These are phyloP conservation scores for Arion vulgaris DNA, from an alignment of 1,140 invertebrate genomes.

Conservation along the genomic window DNA sequence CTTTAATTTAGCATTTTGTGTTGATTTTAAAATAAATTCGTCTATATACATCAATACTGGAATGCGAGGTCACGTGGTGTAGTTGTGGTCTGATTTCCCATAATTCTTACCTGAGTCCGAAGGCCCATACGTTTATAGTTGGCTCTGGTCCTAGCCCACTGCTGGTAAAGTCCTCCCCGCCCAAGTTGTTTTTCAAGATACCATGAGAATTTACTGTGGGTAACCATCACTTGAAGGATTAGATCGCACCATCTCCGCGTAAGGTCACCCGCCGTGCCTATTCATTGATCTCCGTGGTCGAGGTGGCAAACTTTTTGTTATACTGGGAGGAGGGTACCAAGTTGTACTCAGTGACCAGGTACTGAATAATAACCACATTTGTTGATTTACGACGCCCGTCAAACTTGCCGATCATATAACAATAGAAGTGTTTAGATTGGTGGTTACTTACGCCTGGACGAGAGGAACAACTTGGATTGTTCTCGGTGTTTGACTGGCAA, in stretches of 20 bases:
- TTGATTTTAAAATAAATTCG: too few species aligned
- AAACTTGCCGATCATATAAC: background rate
- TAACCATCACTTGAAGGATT: background rate
- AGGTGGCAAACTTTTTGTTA: background rate
- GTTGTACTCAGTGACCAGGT: background rate
- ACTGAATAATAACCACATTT: background rate
- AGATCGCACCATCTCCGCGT: background rate
- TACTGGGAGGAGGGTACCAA: background rate
- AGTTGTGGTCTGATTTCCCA: too few species aligned
- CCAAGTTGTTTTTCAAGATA: background rate
- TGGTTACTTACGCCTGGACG: background rate
- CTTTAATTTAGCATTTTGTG: too few species aligned
- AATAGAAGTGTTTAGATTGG: background rate
- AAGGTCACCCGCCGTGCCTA: background rate
- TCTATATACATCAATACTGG: too few species aligned
- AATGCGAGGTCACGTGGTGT: too few species aligned
- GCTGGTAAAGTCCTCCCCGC: background rate
- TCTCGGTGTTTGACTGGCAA: background rate
- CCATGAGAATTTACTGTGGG: background rate
- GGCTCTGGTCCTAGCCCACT: too few species aligned
- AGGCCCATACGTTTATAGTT: too few species aligned
- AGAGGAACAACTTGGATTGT: background rate
- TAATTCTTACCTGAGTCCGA: too few species aligned
- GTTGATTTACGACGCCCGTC: background rate
- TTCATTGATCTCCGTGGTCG: background rate